Evolutionary conservation across 2,113 vertebrate genomes (phyloP).

Genomic region (Scophthalmus maximus): DNA sequence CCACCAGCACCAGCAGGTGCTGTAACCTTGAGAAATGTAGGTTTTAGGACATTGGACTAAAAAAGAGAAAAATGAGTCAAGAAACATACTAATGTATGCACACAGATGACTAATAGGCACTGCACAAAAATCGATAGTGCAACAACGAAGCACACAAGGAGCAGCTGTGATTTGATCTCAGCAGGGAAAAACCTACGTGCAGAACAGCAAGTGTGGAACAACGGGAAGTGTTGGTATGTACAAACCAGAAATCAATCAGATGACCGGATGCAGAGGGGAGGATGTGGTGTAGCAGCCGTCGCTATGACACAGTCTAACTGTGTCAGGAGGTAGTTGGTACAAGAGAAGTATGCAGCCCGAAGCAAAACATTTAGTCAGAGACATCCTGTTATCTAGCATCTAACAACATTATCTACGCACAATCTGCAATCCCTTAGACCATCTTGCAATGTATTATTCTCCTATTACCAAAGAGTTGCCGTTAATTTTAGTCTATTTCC

Average conservation of each 20-base stretch:
- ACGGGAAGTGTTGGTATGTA: not conserved
- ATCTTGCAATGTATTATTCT: conserved; percentile 57
- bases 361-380: conserved; percentile 67
- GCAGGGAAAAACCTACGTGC: conserved; percentile 15
- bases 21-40: conserved; percentile 69
- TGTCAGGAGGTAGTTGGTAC: no score
- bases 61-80: conserved; percentile 46
- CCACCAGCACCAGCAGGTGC: not conserved
- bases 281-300: conserved; percentile 48
- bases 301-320: conserved; percentile 21
- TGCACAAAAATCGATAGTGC: not conserved
- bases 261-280: conserved; percentile 15
- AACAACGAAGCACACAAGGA: not conserved
- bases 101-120: not conserved
- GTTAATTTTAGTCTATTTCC: conserved; percentile 62
- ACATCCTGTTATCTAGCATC: conserved; percentile 71
- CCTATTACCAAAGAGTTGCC: conserved; percentile 61
- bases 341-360: conserved; percentile 40
- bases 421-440: conserved; percentile 66
- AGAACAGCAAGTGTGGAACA: conserved; percentile 18
- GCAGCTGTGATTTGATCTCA: conserved; percentile 9
- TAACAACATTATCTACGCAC: conserved; percentile 72
- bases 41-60: conserved; percentile 84
- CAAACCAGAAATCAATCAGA: conserved; percentile 26
- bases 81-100: not conserved